phyloP scores from a whole-genome alignment of 1,140 invertebrate genomes.

The Oncopodura yosiiana region DNA sequence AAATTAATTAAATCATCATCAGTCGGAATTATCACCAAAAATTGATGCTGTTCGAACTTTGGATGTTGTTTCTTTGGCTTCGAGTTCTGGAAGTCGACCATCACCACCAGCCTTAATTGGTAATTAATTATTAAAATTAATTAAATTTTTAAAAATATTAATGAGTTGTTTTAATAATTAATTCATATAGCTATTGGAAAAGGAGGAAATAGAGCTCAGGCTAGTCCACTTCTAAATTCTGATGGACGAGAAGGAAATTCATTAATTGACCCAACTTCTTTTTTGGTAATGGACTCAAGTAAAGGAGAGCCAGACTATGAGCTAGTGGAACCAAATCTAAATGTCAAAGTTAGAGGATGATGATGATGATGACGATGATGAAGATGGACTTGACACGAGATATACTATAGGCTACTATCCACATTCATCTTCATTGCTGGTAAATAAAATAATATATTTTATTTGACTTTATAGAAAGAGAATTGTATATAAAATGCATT shows the following conservation, averaged over 20 bases:
- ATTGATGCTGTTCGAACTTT: too few species aligned
- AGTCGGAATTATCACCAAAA: too few species aligned
- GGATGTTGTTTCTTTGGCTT: conserved; percentile 25
- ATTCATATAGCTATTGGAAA: conserved; percentile 33
- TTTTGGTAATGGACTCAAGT: conserved; percentile 23
- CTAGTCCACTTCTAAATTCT: conserved; percentile 28
- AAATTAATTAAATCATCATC: too few species aligned
- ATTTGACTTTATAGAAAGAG: neutral
- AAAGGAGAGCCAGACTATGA: conserved; percentile 28
- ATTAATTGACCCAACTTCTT: conserved; percentile 27
- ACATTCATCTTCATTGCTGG: conserved; percentile 29
- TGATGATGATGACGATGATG: conserved; percentile 35
- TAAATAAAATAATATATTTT: neutral
- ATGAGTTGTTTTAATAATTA: too few species aligned
- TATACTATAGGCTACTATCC: conserved; percentile 32
- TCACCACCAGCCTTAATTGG: conserved; percentile 32
- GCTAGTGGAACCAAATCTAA: conserved; percentile 21
- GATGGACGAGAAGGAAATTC: conserved; percentile 8
- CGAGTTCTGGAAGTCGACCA: conserved; percentile 24
- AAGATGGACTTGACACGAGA: conserved; percentile 21
- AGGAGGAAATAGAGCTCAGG: conserved; percentile 11
- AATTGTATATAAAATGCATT: neutral
- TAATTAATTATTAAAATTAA: neutral
- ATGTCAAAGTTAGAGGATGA: conserved; percentile 32
- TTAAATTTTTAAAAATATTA: too few species aligned